Conservation (phyloP, 2,113 vertebrate species). For the Xyrauchen texanus region DNA sequence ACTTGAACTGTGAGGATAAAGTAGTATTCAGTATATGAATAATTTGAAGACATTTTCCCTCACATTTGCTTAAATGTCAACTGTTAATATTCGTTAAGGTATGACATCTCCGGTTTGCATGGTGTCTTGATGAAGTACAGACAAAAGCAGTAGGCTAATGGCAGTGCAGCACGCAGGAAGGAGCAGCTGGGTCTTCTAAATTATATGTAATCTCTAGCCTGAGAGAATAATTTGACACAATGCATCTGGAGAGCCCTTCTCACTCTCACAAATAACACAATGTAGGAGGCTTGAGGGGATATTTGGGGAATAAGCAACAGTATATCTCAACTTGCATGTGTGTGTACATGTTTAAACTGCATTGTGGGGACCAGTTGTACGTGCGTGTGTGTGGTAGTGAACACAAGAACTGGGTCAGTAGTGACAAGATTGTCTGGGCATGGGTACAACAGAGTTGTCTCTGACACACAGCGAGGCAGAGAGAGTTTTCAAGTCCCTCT, state of each 20-base stretch:
- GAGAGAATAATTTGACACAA: slow-evolving; percentile 28
- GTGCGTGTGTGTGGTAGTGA: neutral
- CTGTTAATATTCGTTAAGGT: too few species aligned
- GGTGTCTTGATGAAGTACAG: too few species aligned
- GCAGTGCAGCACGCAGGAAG: too few species aligned
- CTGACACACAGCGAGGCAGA: neutral
- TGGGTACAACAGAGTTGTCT: neutral
- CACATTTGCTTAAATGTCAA: too few species aligned
- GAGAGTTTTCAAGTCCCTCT: neutral
- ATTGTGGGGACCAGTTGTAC: too few species aligned
- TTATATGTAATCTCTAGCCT: slow-evolving; percentile 26
- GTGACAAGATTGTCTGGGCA: slow-evolving; percentile 34
- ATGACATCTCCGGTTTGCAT: too few species aligned
- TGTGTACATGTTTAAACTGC: too few species aligned
- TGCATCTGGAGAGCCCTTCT: slow-evolving; percentile 7
- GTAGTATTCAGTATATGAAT: too few species aligned
- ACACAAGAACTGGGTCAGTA: slow-evolving; percentile 47
- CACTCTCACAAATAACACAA: slow-evolving; percentile 30
- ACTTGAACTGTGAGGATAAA: too few species aligned
- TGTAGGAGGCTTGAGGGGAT: neutral
- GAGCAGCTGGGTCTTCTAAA: slow-evolving; percentile 22
- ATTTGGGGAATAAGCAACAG: neutral
- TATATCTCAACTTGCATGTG: neutral
- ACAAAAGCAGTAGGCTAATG: too few species aligned
- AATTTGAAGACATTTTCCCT: too few species aligned